These are phyloP conservation scores for Tachypleus tridentatus DNA, from an alignment of 1,140 invertebrate genomes.

Conservation along the genomic window DNA sequence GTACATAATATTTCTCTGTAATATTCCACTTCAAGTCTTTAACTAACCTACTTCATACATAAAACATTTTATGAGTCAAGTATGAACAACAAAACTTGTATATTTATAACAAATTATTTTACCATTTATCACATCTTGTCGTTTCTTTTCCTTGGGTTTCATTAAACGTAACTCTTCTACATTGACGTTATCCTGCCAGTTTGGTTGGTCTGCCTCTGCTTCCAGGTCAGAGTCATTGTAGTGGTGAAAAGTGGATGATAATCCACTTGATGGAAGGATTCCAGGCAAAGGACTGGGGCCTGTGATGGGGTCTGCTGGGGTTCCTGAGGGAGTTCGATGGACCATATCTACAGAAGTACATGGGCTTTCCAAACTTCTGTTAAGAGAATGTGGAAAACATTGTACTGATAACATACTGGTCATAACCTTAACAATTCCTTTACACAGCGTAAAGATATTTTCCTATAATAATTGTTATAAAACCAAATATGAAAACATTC, in stretches of 20 bases:
- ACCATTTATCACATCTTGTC: slow-evolving; percentile 97
- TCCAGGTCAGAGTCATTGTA: slow-evolving; percentile 59
- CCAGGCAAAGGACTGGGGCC: slow-evolving; percentile 18
- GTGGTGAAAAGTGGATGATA: slow-evolving; percentile 5
- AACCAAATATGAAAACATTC: too few species aligned
- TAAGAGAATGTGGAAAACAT: too few species aligned
- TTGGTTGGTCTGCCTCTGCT: slow-evolving; percentile 60
- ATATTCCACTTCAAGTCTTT: too few species aligned
- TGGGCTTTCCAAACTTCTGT: slow-evolving; percentile 45
- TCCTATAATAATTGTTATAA: too few species aligned
- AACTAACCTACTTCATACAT: too few species aligned
- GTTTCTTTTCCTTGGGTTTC: slow-evolving; percentile 67
- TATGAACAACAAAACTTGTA: too few species aligned
- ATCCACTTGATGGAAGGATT: slow-evolving; percentile 7
- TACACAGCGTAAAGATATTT: too few species aligned
- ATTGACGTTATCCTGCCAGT: slow-evolving; percentile 68
- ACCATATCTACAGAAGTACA: slow-evolving; percentile 43
- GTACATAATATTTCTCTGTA: too few species aligned
- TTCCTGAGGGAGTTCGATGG: slow-evolving; percentile 25
- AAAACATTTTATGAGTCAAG: too few species aligned
- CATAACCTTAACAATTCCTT: too few species aligned
- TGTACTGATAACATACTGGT: too few species aligned
- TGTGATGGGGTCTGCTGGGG: slow-evolving; percentile 8
- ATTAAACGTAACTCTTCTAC: slow-evolving; percentile 59
- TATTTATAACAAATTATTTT: not conserved